phyloP scores from a whole-genome alignment of 1,140 invertebrate genomes.

The Calosoma granatense region DNA sequence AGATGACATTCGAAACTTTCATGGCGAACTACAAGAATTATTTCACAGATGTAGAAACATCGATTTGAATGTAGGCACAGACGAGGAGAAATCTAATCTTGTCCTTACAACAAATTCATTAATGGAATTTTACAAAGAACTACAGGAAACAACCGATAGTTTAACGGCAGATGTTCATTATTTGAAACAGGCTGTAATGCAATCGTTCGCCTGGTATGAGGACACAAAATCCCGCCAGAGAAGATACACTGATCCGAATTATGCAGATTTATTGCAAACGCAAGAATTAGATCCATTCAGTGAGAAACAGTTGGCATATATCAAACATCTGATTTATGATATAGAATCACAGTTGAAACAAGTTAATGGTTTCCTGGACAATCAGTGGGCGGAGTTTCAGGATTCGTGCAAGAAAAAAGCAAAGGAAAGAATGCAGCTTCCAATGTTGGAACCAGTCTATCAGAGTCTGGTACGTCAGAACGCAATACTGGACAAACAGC shows the following conservation, averaged over 20 bases:
- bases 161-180: constrained; percentile 40
- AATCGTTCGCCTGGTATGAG: constrained; percentile 50
- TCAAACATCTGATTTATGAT: constrained; percentile 47
- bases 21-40: constrained; percentile 48
- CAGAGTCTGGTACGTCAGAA: constrained; percentile 52
- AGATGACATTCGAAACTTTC: constrained; percentile 51
- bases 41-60: constrained; percentile 37
- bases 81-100: constrained; percentile 40
- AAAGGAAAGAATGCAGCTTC: constrained; percentile 39
- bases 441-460: constrained; percentile 54
- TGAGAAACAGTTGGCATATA: constrained; percentile 41
- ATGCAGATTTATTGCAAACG: constrained; percentile 37
- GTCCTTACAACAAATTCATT: constrained; percentile 34
- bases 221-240: constrained; percentile 44
- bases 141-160: constrained; percentile 39
- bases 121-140: constrained; percentile 38
- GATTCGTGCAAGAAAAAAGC: constrained; percentile 36
- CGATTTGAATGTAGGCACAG: constrained; percentile 40
- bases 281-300: constrained; percentile 46
- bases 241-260: constrained; percentile 40
- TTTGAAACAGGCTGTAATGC: constrained; percentile 46
- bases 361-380: constrained; percentile 44
- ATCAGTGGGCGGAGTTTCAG: constrained; percentile 48
- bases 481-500: constrained; percentile 45
- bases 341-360: constrained; percentile 49